phyloP scores from a whole-genome alignment of 1,140 invertebrate species.

The Brachionus asplanchnoidis region DNA sequence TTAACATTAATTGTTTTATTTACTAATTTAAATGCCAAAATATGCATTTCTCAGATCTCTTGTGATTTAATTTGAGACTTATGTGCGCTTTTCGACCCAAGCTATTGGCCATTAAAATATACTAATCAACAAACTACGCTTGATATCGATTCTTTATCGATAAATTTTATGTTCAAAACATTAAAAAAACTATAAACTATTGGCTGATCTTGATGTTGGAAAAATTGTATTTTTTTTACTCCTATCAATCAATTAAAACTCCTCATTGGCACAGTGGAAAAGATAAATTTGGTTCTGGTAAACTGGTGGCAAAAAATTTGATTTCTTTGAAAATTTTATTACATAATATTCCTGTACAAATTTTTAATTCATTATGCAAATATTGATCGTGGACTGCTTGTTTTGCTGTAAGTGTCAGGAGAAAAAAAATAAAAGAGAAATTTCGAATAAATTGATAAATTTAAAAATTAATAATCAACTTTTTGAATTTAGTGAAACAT shows the following conservation, averaged over 20 bases:
- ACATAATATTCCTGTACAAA: too few species aligned
- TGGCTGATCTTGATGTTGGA: not conserved
- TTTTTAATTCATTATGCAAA: too few species aligned
- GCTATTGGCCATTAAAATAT: not conserved
- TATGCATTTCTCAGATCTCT: constrained; percentile 9
- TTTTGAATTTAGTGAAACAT: too few species aligned
- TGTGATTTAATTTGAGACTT: constrained; percentile 24
- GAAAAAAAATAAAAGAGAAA: too few species aligned
- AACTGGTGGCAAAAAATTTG: too few species aligned
- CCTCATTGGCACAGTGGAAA: too few species aligned
- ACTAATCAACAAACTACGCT: not conserved
- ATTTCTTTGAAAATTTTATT: too few species aligned
- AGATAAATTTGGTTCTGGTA: too few species aligned
- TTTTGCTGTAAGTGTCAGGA: too few species aligned
- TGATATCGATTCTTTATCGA: not conserved
- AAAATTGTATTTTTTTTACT: not conserved
- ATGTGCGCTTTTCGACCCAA: not conserved
- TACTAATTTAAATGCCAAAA: constrained; percentile 22
- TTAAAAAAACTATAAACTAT: not conserved
- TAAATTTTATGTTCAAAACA: not conserved
- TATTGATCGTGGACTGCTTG: too few species aligned
- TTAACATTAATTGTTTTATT: not conserved
- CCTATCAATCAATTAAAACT: not conserved
- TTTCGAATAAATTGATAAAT: too few species aligned
- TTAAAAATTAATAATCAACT: too few species aligned